Evolutionary conservation across 2,797 vertebrate genomes (phyloP), one percentile per base, ranked within the genome.

Genomic region (Leuciscus waleckii): DNA sequence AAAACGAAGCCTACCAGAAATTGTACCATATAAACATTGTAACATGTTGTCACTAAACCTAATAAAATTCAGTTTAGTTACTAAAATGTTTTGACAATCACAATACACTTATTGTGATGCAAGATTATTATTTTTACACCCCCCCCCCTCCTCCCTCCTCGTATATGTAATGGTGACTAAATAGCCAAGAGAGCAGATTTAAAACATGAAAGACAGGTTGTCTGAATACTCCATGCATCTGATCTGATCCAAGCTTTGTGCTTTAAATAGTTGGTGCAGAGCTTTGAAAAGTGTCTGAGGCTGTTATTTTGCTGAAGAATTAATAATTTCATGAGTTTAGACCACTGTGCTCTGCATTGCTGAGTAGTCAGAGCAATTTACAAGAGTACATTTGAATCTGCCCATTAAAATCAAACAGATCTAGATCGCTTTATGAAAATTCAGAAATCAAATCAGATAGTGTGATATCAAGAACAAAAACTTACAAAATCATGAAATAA

Each of bases 181-280:
- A 74, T 29, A 65, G 43, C 23, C 29, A 83, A 11, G 5, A 19
- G 11, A 61, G 35, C 41, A 1, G 10, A 58, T 43, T 29, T 23
- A 65, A 46, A 37, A 10, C 37, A 43, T 10, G 8, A 63, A 58
- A 61, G 14, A 41, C 2, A 0, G 4, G 54, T 23, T 41, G 23
- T 26, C 54, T 41, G 14, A 41, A 78, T 7, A 29, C n/a, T 26
- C 23, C 16, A 41, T 2, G 37, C 51, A 58, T 77, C 54, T 61
- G 75, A 78, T 19, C 35, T 61, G 75, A 78, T 29, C 35, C 23
- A 39, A 26, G 41, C 58, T 43, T 65, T 79, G 26, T 32, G 19
- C 39, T 79, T 67, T 65, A 79, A 67, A 79, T 63, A 79, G 58
- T 26, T 46, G 37, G 29, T 35, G 49, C 73, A 37, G 73, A 75